Conservation (phyloP, 2,888 invertebrate genomes). For the Rutpela maculata region DNA sequence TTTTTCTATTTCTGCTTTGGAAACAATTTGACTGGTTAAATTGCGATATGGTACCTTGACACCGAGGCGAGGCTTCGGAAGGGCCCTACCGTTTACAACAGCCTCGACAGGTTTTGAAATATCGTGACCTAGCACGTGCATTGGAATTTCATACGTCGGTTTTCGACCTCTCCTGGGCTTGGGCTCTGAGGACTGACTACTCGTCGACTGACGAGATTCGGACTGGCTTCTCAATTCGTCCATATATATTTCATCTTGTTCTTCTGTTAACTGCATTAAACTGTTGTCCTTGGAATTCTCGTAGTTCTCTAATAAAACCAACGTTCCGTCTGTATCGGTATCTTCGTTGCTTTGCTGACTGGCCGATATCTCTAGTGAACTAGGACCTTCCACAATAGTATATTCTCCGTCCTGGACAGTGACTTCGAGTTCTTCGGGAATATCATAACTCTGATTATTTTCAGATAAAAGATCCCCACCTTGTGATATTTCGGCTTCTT, state of each 20-base stretch:
- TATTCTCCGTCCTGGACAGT: constrained; percentile 31
- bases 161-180: constrained; percentile 57
- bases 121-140: constrained; percentile 73
- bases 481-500: constrained; percentile 12
- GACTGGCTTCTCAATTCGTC: constrained; percentile 17
- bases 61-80: constrained; percentile 73
- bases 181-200: constrained; percentile 25
- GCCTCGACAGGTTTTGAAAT: constrained; percentile 71
- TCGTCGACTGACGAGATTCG: constrained; percentile 29
- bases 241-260: constrained; percentile 27
- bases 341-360: background rate
- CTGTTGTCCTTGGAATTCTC: constrained; percentile 2
- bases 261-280: background rate
- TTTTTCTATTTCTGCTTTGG: constrained; percentile 76
- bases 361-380: constrained; percentile 21
- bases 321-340: constrained; percentile 8
- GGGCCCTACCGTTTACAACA: constrained; percentile 67
- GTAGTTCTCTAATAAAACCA: constrained; percentile 22
- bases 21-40: constrained; percentile 76
- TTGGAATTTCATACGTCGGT: constrained; percentile 65
- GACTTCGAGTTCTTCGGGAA: constrained; percentile 12
- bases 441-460: constrained; percentile 1
- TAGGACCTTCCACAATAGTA: constrained; percentile 32
- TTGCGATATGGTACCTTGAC: constrained; percentile 73
- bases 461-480: background rate